Base-by-base conservation (phyloP, 2,888 invertebrate genomes). In the Balanococcus diminutus region DNA sequence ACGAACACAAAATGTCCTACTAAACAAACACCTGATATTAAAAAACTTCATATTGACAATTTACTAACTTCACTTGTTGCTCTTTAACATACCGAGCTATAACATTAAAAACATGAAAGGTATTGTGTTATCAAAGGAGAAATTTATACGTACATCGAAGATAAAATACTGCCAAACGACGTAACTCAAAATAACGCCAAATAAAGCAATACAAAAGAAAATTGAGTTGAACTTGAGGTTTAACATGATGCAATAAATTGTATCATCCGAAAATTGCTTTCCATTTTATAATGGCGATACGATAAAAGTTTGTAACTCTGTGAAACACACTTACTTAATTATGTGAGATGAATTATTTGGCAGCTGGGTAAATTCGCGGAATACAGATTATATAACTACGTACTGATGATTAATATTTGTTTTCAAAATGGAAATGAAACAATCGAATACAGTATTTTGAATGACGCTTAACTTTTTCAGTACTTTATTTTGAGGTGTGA, bases 11-110 rank as follows among this genome's bases (percentile, higher is more conserved):
- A 79, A 36, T 9, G 75, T 79, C 16, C 75, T 79, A 79, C 19
- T 36, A 79, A 79, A 36, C 25, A 79, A 19, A 79, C 19, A 79
- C 36, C 75, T 79, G 75, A 79, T 36, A 79, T 79, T 36, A 79
- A 36, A 2, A 79, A 36, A 32, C 36, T 79, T 79, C 75, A 79
- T 79, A 56, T 79, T 36, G 36, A 28, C 28, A 28, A 36, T 8
- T 79, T 19, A 79, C 16, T 16, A 79, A 36, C n/a, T 79, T 79
- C 75, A 79, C 22, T 79, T 36, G 36, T 36, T 79, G 75, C 28
- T 72, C 16, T 72, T 9, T 28, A 36, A 19, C 75, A 79, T 32
- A 79, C 9, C 36, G 8, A n/a, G 16, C 75, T 79, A 79, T 79
- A 79, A 79, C 75, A 79, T 79, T 36, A 79, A 36, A 36, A 36